phyloP scores from a whole-genome alignment of 2,113 vertebrate species.

The Vireo altiloquus region DNA sequence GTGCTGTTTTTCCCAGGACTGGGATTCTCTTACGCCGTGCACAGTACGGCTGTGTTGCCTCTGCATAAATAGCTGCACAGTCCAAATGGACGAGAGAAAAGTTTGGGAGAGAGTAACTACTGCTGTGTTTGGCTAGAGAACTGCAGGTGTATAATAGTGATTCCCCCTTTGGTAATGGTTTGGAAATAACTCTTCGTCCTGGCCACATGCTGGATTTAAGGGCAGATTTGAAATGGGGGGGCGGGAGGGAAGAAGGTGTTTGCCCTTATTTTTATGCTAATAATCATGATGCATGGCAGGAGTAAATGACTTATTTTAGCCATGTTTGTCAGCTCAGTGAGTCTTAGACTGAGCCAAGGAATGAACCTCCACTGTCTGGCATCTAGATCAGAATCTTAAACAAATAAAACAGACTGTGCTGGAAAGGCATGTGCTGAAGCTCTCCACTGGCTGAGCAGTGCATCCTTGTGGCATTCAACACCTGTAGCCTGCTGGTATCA shows the following conservation, averaged over 20 bases:
- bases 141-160: background rate
- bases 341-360: background rate
- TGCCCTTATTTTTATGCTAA: background rate
- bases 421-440: background rate
- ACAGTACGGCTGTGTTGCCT: background rate
- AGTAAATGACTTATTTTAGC: background rate
- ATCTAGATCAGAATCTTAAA: background rate
- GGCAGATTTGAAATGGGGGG: background rate
- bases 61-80: background rate
- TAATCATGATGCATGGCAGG: too few relatives aligned
- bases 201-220: background rate
- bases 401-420: background rate
- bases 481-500: background rate
- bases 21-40: accelerated
- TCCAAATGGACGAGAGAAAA: background rate
- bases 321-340: background rate
- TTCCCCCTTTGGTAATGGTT: background rate
- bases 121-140: background rate
- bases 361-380: background rate
- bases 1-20: background rate
- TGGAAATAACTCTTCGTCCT: background rate
- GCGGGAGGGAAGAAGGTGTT: accelerated
- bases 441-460: background rate
- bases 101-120: background rate
- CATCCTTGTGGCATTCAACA: background rate